Evolutionary conservation across 2,797 vertebrate species (phyloP), one percentile per base, ranked within the genome.

Genomic region (Brotula barbata): DNA sequence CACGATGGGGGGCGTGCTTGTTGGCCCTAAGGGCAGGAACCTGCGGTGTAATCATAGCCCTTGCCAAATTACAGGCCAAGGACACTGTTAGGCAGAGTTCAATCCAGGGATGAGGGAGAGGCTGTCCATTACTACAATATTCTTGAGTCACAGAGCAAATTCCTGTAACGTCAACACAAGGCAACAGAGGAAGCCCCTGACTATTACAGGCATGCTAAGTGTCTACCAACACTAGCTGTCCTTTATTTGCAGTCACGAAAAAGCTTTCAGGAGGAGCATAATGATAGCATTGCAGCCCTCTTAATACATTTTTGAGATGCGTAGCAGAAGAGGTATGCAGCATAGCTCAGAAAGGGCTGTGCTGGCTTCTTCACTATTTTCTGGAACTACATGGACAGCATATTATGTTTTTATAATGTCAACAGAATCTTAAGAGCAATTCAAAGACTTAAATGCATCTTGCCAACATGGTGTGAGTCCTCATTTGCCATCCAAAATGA

Each of bases 61-160:
- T 83, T 64, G 68, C 68, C 42, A 90, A 91, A 91, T 90, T 88
- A 90, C 82, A 89, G 82, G 73, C 85, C 72, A 57, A 73, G 58
- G 57, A 78, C 65, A 65, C 52, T 10, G 49, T 64, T 78, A 71
- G 84, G 58, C 57, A 57, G 75, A 81, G 88, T 87, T 90, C 76
- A 86, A 59, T 46, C 36, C 33, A 47, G 41, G 82, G 74, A 66
- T 79, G 77, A 82, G 40, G 75, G 60, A 78, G 66, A 79, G 78
- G 81, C 83, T 77, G 59, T 45, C 78, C 75, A 83, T 88, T 89
- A 85, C 59, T 39, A 73, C 82, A 87, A 90, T 82, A 82, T 78
- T 78, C 64, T 53, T 56, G 49, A 86, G 82, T 84, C 81, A 79
- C 61, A 14, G 75, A 85, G 64, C 55, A 79, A 81, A 90, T 90